Conservation (phyloP, 2,113 vertebrate species). For the Atrichornis clamosus region DNA sequence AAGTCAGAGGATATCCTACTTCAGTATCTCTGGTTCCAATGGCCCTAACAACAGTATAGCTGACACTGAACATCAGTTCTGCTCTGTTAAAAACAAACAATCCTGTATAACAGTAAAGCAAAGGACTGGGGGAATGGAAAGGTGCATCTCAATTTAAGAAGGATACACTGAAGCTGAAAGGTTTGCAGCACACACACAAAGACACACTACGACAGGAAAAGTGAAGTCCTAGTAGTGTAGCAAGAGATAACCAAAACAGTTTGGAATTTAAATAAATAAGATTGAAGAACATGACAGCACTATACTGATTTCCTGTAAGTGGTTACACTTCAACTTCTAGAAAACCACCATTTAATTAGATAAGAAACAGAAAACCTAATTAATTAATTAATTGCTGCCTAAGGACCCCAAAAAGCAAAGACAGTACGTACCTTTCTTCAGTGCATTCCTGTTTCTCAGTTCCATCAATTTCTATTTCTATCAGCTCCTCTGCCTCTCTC, state of each 20-base stretch:
- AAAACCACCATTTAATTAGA: neutral
- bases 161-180: neutral
- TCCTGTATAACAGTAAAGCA: neutral
- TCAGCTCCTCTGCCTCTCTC: conserved; percentile 94
- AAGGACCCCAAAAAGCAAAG: neutral
- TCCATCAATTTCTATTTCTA: conserved; percentile 98
- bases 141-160: neutral
- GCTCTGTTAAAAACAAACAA: neutral
- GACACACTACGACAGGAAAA: neutral
- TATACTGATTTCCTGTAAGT: neutral
- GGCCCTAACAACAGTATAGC: neutral
- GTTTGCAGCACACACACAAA: neutral
- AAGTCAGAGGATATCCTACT: neutral
- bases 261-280: neutral
- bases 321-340: neutral
- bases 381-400: neutral
- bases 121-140: neutral
- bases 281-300: neutral
- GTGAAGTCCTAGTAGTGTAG: accelerated
- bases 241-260: neutral
- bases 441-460: conserved; percentile 92
- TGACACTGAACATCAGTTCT: neutral
- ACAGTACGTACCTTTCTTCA: conserved; percentile 87
- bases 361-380: neutral
- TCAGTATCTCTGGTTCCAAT: accelerated